Conservation (phyloP, 1,140 invertebrate genomes). For the Lordiphosa clarofinis region DNA sequence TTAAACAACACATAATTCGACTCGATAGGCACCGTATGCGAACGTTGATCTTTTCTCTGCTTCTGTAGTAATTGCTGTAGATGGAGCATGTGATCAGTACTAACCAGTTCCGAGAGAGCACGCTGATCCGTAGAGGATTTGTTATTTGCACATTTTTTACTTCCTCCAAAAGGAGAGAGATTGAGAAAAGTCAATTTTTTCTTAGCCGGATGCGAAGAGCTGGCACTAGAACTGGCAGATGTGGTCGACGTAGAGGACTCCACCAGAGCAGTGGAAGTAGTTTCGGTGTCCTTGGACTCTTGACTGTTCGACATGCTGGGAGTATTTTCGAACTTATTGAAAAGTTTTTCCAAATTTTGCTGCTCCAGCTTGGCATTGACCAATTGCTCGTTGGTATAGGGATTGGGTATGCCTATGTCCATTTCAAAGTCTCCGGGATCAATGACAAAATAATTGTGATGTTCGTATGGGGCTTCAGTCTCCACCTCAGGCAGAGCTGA, state of each 20-base stretch:
- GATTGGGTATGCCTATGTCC: conserved; percentile 76
- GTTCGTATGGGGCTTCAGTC: conserved; percentile 48
- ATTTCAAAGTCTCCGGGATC: conserved; percentile 64
- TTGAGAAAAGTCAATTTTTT: conserved; percentile 73
- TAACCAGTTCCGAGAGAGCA: conserved; percentile 62
- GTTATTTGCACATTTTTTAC: conserved; percentile 30
- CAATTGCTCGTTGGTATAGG: conserved; percentile 66
- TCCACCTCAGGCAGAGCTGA: conserved; percentile 47
- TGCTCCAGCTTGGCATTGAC: conserved; percentile 68
- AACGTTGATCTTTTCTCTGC: conserved; percentile 51
- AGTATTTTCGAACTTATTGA: conserved; percentile 38
- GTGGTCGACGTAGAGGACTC: conserved; percentile 72
- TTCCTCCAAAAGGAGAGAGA: conserved; percentile 62
- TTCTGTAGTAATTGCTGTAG: conserved; percentile 59
- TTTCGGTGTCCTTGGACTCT: conserved; percentile 74
- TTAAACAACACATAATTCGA: conserved; percentile 78
- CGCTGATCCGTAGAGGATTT: conserved; percentile 39
- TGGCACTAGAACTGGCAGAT: conserved; percentile 53
- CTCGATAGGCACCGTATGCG: conserved; percentile 72
- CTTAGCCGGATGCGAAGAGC: conserved; percentile 50
- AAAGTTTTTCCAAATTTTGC: conserved; percentile 46
- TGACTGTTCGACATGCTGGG: conserved; percentile 75
- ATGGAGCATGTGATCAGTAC: conserved; percentile 70
- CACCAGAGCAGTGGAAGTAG: conserved; percentile 69
- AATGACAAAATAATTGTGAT: conserved; percentile 78